Conservation (phyloP, 1,140 invertebrate species). For the Acyrthosiphon pisum region DNA sequence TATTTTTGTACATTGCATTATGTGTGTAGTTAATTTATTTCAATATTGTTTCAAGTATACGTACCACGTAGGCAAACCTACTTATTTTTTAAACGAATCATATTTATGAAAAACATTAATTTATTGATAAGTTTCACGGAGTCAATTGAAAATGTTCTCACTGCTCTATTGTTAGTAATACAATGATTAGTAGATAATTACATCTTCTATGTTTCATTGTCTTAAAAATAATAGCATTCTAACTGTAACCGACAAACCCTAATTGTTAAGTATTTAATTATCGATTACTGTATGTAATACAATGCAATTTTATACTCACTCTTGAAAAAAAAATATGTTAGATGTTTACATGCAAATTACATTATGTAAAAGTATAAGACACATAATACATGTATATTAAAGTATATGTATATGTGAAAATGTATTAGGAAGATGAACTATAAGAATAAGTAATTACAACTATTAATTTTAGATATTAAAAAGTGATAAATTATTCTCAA, state of each 20-base stretch:
- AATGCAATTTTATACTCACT: background rate
- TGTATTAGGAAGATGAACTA: background rate
- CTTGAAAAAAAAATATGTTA: slow-evolving; percentile 17
- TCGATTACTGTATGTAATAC: slow-evolving; percentile 9
- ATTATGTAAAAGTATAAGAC: background rate
- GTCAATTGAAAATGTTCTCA: slow-evolving; percentile 18
- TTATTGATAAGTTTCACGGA: slow-evolving; percentile 7
- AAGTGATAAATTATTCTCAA: background rate
- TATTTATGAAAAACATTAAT: slow-evolving; percentile 4
- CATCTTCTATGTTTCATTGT: slow-evolving; percentile 24
- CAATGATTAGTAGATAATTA: slow-evolving; percentile 27
- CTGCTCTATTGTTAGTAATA: slow-evolving; percentile 26
- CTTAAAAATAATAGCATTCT: slow-evolving; percentile 39
- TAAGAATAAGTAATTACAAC: background rate
- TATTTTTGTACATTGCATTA: background rate
- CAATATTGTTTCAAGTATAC: background rate
- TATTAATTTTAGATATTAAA: background rate
- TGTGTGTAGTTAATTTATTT: background rate
- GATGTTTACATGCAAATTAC: background rate
- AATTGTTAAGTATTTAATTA: slow-evolving; percentile 48
- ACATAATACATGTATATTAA: background rate
- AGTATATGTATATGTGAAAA: background rate
- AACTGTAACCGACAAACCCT: slow-evolving; percentile 34
- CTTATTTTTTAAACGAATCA: background rate
- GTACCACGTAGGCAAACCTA: background rate